phyloP scores from a whole-genome alignment of 2,888 invertebrate species.

The Eupithecia dodoneata region DNA sequence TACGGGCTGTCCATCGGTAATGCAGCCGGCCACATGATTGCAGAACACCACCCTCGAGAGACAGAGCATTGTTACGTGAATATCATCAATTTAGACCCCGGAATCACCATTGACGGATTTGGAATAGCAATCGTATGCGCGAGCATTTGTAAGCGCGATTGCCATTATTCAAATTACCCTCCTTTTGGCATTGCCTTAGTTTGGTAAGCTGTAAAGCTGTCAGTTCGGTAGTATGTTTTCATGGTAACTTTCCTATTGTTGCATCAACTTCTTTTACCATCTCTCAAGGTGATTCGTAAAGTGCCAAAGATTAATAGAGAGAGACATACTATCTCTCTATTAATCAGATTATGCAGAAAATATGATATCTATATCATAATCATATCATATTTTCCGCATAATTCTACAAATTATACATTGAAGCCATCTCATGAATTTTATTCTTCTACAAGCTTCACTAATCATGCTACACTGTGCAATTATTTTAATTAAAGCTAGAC shows the following conservation, averaged over 20 bases:
- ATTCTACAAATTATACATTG: background rate
- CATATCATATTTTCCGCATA: background rate
- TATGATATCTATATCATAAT: too few species aligned
- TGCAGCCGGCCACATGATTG: constrained; percentile 71
- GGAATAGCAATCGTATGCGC: constrained; percentile 29
- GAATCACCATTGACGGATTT: constrained; percentile 33
- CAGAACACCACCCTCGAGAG: constrained; percentile 58
- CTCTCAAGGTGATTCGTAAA: background rate
- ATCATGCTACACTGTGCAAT: constrained; percentile 31
- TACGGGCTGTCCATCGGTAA: constrained; percentile 59
- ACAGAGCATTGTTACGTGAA: constrained; percentile 43
- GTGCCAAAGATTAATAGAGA: background rate
- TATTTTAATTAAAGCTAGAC: constrained; percentile 41
- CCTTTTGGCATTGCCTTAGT: constrained; percentile 8
- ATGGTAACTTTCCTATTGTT: constrained; percentile 12
- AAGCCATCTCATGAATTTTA: background rate
- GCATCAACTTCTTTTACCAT: background rate
- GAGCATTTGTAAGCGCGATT: constrained; percentile 22
- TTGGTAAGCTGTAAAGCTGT: background rate
- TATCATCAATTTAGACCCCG: constrained; percentile 47
- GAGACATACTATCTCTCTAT: too few species aligned
- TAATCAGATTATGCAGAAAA: too few species aligned
- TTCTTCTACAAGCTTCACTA: constrained; percentile 22
- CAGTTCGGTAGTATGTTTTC: background rate
- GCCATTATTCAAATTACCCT: constrained; percentile 24